Conservation (phyloP, 2,888 invertebrate genomes). For the Drosophila fungiperda region DNA sequence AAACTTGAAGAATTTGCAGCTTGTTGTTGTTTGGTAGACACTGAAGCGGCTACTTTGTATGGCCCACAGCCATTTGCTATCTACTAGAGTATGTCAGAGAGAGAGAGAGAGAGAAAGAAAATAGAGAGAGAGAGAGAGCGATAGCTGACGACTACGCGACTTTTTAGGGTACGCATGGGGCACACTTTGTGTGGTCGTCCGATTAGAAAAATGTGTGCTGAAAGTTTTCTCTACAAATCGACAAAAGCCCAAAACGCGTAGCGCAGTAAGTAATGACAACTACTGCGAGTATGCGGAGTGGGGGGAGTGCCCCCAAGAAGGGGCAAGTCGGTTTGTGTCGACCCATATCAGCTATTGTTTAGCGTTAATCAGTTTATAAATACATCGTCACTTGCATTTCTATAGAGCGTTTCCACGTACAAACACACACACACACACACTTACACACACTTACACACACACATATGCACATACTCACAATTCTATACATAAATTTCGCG, state of each 20-base stretch:
- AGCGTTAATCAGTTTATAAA: constrained; percentile 76
- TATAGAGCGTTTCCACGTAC: constrained; percentile 30
- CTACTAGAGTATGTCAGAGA: neutral
- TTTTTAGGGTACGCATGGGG: constrained; percentile 5
- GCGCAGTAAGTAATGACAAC: neutral
- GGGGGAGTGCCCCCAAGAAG: neutral
- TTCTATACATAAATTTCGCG: constrained; percentile 57
- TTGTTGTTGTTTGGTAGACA: constrained; percentile 30
- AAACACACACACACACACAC: neutral
- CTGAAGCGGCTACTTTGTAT: constrained; percentile 68
- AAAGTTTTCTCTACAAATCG: constrained; percentile 28
- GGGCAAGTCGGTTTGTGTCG: constrained; percentile 1
- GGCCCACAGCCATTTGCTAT: constrained; percentile 47
- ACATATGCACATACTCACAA: constrained; percentile 32
- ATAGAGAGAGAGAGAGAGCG: neutral
- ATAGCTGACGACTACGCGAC: constrained; percentile 1
- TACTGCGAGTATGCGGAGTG: neutral
- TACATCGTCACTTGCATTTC: constrained; percentile 77
- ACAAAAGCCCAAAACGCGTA: constrained; percentile 1
- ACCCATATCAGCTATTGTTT: constrained; percentile 78
- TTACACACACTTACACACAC: neutral
- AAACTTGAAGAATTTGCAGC: constrained; percentile 1
- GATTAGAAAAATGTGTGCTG: constrained; percentile 38
- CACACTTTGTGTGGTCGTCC: constrained; percentile 47
- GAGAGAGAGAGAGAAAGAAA: neutral